phyloP scores from a whole-genome alignment of 1,140 invertebrate genomes.

The Metopolophium dirhodum region DNA sequence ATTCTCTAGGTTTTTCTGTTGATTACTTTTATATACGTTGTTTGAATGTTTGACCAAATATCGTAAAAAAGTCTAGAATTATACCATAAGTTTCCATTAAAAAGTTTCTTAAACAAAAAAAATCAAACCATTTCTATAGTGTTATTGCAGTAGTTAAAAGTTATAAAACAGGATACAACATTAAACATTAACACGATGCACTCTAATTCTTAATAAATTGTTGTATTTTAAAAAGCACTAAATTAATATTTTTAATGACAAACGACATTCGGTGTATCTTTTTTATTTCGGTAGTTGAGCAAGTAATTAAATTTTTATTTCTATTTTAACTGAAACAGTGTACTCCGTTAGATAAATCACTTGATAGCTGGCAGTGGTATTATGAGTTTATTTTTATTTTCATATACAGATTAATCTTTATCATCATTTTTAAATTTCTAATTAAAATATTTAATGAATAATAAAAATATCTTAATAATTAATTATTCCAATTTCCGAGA shows the following conservation, averaged over 20 bases:
- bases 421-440: not conserved
- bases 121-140: not conserved
- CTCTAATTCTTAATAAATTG: not conserved
- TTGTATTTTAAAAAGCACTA: not conserved
- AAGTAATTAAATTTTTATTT: not conserved
- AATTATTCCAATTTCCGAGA: not conserved
- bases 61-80: not conserved
- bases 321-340: not conserved
- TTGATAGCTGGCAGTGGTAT: not conserved
- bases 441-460: not conserved
- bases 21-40: not conserved
- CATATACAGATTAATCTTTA: not conserved
- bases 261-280: not conserved
- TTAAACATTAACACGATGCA: not conserved
- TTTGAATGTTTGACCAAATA: not conserved
- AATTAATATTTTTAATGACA: not conserved
- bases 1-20: not conserved
- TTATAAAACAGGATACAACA: not conserved
- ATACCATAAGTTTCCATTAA: not conserved
- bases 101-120: not conserved
- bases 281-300: not conserved
- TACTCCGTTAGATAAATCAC: not conserved
- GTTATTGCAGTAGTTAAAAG: not conserved
- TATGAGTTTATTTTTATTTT: not conserved
- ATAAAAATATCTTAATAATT: not conserved